phyloP scores from a whole-genome alignment of 2,888 invertebrate species.

The Leptarthrus brevirostris region DNA sequence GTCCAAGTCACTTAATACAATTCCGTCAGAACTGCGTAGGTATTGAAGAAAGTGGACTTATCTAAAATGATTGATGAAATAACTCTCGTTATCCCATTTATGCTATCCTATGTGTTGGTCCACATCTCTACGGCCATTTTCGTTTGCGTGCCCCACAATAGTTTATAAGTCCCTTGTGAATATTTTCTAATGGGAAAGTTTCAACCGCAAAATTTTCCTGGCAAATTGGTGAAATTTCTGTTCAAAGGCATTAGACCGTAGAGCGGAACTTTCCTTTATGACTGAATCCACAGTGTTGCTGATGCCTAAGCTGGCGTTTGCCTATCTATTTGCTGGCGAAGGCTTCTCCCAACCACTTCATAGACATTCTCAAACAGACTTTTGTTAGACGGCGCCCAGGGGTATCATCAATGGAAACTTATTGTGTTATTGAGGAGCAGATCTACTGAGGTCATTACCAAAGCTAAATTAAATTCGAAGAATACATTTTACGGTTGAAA shows the following conservation, averaged over 20 bases:
- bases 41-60: conserved; percentile 12
- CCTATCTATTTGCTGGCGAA: neutral
- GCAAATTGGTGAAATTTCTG: conserved; percentile 42
- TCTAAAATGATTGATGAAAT: conserved; percentile 40
- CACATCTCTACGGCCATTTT: neutral
- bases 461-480: conserved; percentile 11
- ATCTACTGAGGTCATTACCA: conserved; percentile 2
- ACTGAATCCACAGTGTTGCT: neutral
- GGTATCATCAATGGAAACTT: conserved; percentile 16
- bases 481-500: neutral
- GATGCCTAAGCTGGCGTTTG: neutral
- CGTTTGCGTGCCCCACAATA: conserved; percentile 1
- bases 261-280: conserved; percentile 41
- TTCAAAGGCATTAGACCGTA: conserved; percentile 43
- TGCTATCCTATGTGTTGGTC: neutral
- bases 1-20: conserved; percentile 28
- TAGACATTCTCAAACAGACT: conserved; percentile 26
- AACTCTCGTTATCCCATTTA: conserved; percentile 10
- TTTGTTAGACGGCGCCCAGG: conserved; percentile 16
- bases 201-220: conserved; percentile 42
- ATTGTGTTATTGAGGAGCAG: conserved; percentile 11
- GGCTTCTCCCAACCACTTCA: conserved; percentile 25
- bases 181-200: conserved; percentile 46
- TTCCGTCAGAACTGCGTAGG: neutral
- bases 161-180: conserved; percentile 45